phyloP scores from a whole-genome alignment of 2,113 vertebrate species.

The Brachirus orientalis region DNA sequence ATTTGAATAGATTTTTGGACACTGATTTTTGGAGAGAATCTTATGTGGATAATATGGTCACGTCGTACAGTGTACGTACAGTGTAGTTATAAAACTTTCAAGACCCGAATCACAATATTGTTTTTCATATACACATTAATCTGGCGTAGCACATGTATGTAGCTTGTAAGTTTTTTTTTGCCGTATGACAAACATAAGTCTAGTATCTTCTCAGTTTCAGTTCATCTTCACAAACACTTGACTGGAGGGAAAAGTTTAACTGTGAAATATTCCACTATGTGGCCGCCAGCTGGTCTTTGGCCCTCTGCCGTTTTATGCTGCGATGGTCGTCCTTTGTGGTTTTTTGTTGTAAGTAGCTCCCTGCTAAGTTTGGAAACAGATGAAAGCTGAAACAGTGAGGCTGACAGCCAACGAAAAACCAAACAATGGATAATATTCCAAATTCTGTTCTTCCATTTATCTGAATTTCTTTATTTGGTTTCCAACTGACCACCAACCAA shows the following conservation, averaged over 20 bases:
- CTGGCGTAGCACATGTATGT: no score
- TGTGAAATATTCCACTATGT: neutral
- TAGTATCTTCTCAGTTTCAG: neutral
- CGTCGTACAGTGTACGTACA: no score
- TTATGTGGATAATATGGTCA: no score
- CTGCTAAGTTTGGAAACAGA: conserved; percentile 1
- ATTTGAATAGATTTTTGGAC: no score
- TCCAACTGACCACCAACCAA: neutral
- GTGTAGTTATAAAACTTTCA: no score
- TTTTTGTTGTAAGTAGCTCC: neutral
- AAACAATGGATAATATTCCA: neutral
- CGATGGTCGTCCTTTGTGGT: neutral
- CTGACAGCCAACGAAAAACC: neutral
- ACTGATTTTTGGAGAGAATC: no score
- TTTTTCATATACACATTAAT: no score
- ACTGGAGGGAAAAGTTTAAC: neutral
- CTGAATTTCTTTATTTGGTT: neutral
- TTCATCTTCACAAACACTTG: no score
- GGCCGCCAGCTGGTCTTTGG: neutral
- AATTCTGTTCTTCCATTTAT: neutral
- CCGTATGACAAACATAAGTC: no score
- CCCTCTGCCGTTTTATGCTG: neutral
- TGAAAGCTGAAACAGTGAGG: neutral
- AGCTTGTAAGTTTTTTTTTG: no score
- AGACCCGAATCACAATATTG: no score